Conservation (phyloP, 2,113 vertebrate genomes). For the Pavo muticus region DNA sequence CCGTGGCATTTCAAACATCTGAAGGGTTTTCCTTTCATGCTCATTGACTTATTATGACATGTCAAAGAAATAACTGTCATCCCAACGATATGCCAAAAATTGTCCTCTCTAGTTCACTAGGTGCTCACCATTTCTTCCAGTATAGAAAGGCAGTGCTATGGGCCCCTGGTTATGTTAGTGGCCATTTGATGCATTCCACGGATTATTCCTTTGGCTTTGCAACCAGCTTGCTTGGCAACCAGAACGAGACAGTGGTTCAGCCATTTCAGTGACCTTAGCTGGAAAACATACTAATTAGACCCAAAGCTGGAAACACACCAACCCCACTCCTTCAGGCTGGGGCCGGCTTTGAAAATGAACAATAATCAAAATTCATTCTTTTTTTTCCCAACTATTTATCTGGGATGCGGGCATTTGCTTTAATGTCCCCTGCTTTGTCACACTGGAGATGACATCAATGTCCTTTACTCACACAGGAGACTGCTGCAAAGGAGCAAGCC, state of each 20-base stretch:
- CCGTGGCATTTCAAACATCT: background rate
- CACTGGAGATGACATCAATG: background rate
- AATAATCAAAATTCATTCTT: background rate
- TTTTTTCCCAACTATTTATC: background rate
- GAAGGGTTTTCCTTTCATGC: slow-evolving; percentile 17
- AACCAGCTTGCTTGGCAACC: background rate
- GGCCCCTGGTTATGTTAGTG: background rate
- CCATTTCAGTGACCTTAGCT: background rate
- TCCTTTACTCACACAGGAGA: background rate
- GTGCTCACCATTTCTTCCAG: background rate
- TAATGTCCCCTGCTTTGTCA: background rate
- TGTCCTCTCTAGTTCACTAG: background rate
- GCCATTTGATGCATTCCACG: background rate
- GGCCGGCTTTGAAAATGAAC: background rate
- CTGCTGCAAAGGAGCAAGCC: background rate
- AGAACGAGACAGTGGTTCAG: background rate
- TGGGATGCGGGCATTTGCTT: background rate
- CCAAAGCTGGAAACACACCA: background rate
- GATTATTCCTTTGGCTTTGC: background rate
- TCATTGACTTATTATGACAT: slow-evolving; percentile 18
- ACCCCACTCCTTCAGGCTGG: background rate
- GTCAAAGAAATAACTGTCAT: background rate
- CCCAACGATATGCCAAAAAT: background rate
- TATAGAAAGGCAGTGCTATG: background rate
- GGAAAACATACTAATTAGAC: background rate